phyloP scores from a whole-genome alignment of 1,140 invertebrate genomes.

The Odontomachus brunneus region DNA sequence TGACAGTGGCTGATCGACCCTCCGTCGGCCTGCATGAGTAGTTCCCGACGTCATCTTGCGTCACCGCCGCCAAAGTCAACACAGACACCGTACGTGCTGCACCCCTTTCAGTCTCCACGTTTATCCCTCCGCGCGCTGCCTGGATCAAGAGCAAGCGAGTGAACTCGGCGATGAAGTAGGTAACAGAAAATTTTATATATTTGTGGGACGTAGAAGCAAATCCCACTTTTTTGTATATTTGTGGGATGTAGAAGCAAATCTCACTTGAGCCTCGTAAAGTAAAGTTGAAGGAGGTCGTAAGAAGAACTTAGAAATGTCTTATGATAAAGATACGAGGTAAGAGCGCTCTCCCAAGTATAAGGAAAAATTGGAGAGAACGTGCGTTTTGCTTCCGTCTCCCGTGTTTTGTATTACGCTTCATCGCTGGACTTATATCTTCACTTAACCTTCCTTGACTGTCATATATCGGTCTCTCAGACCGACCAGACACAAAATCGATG shows the following conservation, averaged over 20 bases:
- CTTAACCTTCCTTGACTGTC: too few relatives aligned
- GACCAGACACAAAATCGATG: too few relatives aligned
- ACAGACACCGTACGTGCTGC: slow-evolving; percentile 83
- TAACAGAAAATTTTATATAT: not conserved
- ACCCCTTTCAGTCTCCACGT: slow-evolving; percentile 84
- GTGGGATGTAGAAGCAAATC: not conserved
- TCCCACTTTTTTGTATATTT: not conserved
- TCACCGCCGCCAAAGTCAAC: slow-evolving; percentile 84
- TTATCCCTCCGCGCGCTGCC: slow-evolving; percentile 84
- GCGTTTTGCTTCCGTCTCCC: not conserved
- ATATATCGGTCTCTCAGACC: too few relatives aligned
- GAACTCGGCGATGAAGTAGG: slow-evolving; percentile 27
- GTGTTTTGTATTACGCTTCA: not conserved
- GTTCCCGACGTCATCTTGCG: slow-evolving; percentile 84
- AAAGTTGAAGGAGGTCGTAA: not conserved
- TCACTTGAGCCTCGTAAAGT: not conserved
- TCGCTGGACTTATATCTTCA: too few relatives aligned
- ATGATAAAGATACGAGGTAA: too few relatives aligned
- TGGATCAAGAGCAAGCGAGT: slow-evolving; percentile 71
- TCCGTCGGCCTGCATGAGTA: slow-evolving; percentile 86
- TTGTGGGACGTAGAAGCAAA: not conserved
- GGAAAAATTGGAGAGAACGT: slow-evolving; percentile 1
- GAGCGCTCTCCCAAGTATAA: not conserved
- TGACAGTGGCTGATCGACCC: slow-evolving; percentile 84
- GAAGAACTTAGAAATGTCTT: too few relatives aligned